Evolutionary conservation across 2,888 invertebrate species (phyloP).

Genomic region (Meliscaeva auricollis): DNA sequence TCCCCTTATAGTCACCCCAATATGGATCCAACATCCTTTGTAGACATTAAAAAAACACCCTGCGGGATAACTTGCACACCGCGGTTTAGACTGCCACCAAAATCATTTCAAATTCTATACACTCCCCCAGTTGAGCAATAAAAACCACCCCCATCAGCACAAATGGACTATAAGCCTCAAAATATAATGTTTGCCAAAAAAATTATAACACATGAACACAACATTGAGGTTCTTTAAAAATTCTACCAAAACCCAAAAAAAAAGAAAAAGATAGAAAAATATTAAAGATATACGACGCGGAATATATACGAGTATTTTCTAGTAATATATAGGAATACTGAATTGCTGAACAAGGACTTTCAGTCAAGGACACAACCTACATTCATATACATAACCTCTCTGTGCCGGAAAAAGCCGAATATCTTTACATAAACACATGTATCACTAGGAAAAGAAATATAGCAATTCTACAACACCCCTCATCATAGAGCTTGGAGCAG

Average conservation of each 20-base stretch:
- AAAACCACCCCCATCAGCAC: constrained; percentile 40
- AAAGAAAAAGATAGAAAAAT: neutral
- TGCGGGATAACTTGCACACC: neutral
- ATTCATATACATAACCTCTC: neutral
- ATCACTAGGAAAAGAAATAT: neutral
- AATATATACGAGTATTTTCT: neutral
- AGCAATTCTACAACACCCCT: neutral
- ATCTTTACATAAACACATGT: constrained; percentile 27
- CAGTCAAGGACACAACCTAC: constrained; percentile 28
- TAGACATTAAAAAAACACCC: constrained; percentile 2
- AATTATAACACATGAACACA: constrained; percentile 33
- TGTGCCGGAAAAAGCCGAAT: neutral
- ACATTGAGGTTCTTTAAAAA: constrained; percentile 32
- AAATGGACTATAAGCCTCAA: constrained; percentile 41
- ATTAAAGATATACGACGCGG: constrained; percentile 22
- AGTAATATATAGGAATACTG: constrained; percentile 4
- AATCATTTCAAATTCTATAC: constrained; percentile 14
- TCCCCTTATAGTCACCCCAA: neutral
- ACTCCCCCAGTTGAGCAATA: constrained; percentile 25
- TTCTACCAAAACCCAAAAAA: neutral
- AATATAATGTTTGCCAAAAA: constrained; percentile 41
- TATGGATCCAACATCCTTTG: neutral
- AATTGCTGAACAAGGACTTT: constrained; percentile 21
- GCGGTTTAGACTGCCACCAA: constrained; percentile 6
- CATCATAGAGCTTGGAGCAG: neutral